Conservation (phyloP, 1,140 invertebrate genomes). For the Grapholita molesta region DNA sequence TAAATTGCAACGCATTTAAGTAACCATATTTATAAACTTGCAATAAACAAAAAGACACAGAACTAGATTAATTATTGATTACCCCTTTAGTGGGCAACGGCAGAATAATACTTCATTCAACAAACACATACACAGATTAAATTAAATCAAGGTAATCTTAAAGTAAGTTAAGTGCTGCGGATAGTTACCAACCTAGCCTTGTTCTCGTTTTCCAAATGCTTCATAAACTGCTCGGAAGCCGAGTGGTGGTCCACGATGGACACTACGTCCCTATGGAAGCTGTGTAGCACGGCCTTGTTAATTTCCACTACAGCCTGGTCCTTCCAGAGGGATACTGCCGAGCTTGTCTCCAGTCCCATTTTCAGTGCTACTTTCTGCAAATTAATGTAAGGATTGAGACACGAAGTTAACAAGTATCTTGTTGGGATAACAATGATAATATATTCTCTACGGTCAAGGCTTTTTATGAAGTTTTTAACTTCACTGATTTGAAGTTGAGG, state of each 20-base stretch:
- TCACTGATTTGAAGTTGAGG: too few species aligned
- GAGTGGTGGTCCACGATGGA: slow-evolving; percentile 98
- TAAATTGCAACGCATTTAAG: too few species aligned
- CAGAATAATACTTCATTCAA: too few species aligned
- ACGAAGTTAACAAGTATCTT: neutral
- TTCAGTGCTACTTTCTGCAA: slow-evolving; percentile 87
- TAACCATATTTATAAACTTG: too few species aligned
- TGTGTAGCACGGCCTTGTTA: slow-evolving; percentile 94
- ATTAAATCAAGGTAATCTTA: too few species aligned
- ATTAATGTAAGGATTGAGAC: neutral
- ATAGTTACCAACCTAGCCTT: slow-evolving; percentile 81
- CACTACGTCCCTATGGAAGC: slow-evolving; percentile 92
- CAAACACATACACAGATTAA: too few species aligned
- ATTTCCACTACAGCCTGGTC: slow-evolving; percentile 94
- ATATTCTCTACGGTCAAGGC: too few species aligned
- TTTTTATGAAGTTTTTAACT: too few species aligned
- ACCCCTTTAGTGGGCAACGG: too few species aligned
- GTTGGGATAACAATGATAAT: too few species aligned
- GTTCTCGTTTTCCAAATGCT: slow-evolving; percentile 95
- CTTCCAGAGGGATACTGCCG: slow-evolving; percentile 93
- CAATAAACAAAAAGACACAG: too few species aligned
- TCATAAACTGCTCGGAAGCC: slow-evolving; percentile 96
- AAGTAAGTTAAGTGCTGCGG: neutral
- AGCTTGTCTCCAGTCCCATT: slow-evolving; percentile 93
- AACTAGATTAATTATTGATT: too few species aligned